These are phyloP conservation scores for Colletes gigas DNA, from an alignment of 1,140 invertebrate genomes.

Conservation along the genomic window DNA sequence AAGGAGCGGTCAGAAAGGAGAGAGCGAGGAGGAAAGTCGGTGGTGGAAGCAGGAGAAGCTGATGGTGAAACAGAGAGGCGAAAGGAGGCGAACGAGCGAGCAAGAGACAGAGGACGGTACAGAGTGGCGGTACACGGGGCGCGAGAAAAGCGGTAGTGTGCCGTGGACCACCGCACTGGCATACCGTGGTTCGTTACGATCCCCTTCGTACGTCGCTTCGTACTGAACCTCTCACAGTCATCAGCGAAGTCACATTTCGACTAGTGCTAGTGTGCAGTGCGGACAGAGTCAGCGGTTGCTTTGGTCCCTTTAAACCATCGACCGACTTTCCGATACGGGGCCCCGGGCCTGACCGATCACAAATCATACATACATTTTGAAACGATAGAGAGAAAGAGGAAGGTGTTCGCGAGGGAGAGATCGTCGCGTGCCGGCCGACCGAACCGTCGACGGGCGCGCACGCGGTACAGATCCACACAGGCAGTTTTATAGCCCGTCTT, in stretches of 20 bases:
- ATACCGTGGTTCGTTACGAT: conserved; percentile 81
- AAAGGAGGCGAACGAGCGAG: conserved; percentile 62
- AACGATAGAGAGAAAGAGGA: conserved; percentile 17
- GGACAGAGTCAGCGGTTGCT: conserved; percentile 43
- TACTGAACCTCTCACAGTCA: conserved; percentile 69
- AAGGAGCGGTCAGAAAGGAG: conserved; percentile 50
- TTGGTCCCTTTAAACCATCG: conserved; percentile 37
- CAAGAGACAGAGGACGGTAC: conserved; percentile 76
- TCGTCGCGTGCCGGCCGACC: conserved; percentile 77
- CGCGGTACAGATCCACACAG: conserved; percentile 59
- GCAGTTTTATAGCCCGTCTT: conserved; percentile 77
- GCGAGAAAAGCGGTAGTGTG: conserved; percentile 82
- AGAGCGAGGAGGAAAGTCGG: conserved; percentile 62
- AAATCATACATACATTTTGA: conserved; percentile 38
- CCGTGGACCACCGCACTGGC: conserved; percentile 82
- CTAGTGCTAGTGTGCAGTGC: conserved; percentile 79
- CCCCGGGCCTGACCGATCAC: conserved; percentile 31
- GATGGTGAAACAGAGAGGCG: conserved; percentile 64
- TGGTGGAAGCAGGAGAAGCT: conserved; percentile 51
- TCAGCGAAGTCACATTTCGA: conserved; percentile 74
- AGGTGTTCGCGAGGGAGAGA: conserved; percentile 49
- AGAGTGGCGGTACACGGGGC: conserved; percentile 81
- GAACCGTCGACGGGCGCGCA: conserved; percentile 57
- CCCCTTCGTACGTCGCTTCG: conserved; percentile 72
- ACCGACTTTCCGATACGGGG: conserved; percentile 24